phyloP scores from a whole-genome alignment of 2,113 vertebrate genomes.

The Ptyas mucosa region DNA sequence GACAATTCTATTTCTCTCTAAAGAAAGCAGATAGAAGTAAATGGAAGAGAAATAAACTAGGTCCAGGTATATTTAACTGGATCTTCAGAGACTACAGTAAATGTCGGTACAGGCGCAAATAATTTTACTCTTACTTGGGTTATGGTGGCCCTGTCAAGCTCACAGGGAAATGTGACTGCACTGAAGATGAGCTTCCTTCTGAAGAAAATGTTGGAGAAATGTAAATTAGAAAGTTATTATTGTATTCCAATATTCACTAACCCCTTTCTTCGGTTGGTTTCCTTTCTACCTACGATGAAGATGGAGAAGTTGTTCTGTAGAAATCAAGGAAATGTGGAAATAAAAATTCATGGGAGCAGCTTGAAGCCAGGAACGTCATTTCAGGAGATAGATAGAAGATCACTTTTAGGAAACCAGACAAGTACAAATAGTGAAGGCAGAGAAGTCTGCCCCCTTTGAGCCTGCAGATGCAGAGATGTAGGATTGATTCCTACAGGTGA shows the following conservation, averaged over 20 bases:
- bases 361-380: neutral
- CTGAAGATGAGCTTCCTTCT: neutral
- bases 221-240: neutral
- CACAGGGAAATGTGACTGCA: neutral
- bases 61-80: neutral
- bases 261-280: neutral
- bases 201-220: neutral
- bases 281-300: neutral
- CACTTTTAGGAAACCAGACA: neutral
- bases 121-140: neutral
- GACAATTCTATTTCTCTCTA: neutral
- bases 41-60: neutral
- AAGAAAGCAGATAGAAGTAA: neutral
- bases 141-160: neutral
- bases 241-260: neutral
- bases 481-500: neutral
- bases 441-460: neutral
- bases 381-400: neutral
- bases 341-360: neutral
- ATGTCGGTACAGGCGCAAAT: neutral
- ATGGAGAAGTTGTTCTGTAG: neutral
- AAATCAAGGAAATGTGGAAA: neutral
- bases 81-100: neutral
- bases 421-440: neutral
- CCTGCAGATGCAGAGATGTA: neutral